Conservation (phyloP, 1,140 invertebrate genomes). For the Marisa cornuarietis region DNA sequence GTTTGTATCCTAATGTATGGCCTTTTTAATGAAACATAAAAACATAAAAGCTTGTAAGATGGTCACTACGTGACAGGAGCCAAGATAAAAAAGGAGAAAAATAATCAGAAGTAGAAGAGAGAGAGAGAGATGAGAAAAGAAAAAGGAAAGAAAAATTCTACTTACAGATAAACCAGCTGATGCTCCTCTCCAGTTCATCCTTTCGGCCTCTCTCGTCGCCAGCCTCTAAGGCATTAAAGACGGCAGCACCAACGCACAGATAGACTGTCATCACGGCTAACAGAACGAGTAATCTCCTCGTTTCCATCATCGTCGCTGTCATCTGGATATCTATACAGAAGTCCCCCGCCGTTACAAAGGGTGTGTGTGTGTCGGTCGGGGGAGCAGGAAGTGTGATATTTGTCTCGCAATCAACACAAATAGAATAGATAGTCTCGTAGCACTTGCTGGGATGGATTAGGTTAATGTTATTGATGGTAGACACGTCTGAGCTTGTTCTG, state of each 20-base stretch:
- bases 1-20: too few relatives aligned
- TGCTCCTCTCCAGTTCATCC: conserved; percentile 26
- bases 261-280: conserved; percentile 37
- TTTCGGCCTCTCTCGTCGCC: conserved; percentile 36
- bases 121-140: background rate
- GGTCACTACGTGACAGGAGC: too few relatives aligned
- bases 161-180: conserved; percentile 41
- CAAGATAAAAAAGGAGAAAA: too few relatives aligned
- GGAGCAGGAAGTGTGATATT: background rate
- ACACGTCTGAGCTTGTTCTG: background rate
- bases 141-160: background rate
- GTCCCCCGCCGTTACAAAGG: background rate
- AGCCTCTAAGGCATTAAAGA: conserved; percentile 43
- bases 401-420: background rate
- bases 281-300: conserved; percentile 60
- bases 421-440: background rate
- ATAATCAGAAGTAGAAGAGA: too few relatives aligned
- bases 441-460: background rate
- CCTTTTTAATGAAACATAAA: too few relatives aligned
- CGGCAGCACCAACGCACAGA: conserved; percentile 39
- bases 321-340: background rate
- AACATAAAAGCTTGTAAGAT: too few relatives aligned
- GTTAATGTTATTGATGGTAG: background rate
- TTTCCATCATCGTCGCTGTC: conserved; percentile 13
- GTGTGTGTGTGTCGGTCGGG: background rate